These are phyloP conservation scores for Corythoichthys haematopterus DNA, from an alignment of 2,113 vertebrate genomes.

Conservation along the genomic window DNA sequence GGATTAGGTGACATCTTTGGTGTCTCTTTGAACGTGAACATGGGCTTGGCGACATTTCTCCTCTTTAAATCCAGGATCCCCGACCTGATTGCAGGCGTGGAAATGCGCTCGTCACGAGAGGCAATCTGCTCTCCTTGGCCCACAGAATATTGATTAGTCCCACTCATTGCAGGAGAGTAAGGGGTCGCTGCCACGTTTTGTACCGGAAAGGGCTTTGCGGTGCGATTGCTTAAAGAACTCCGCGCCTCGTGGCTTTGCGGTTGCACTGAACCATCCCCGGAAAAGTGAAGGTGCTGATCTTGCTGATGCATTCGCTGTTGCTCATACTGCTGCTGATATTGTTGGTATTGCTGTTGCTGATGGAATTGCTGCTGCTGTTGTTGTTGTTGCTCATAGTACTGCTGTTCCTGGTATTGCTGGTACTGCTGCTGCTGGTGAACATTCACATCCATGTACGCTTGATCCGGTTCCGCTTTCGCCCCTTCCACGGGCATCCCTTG, in stretches of 20 bases:
- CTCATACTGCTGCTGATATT: slow-evolving; percentile 29
- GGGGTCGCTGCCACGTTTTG: slow-evolving; percentile 68
- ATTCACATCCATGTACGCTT: slow-evolving; percentile 77
- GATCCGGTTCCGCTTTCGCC: slow-evolving; percentile 60
- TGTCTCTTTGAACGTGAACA: slow-evolving; percentile 92
- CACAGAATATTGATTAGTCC: slow-evolving; percentile 72
- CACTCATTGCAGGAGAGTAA: slow-evolving; percentile 70
- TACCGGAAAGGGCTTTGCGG: slow-evolving; percentile 81
- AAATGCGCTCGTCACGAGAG: slow-evolving; percentile 90
- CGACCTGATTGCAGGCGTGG: slow-evolving; percentile 86
- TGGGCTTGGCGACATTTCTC: slow-evolving; percentile 80
- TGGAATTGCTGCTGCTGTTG: slow-evolving; percentile 38
- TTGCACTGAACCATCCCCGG: slow-evolving; percentile 75
- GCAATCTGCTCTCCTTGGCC: slow-evolving; percentile 85
- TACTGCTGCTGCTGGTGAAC: slow-evolving; percentile 63
- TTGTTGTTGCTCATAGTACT: slow-evolving; percentile 53
- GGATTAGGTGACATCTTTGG: slow-evolving; percentile 92
- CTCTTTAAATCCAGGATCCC: slow-evolving; percentile 83
- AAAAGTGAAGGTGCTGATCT: slow-evolving; percentile 48
- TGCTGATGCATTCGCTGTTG: slow-evolving; percentile 46
- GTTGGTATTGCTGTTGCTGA: slow-evolving; percentile 50
- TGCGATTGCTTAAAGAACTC: slow-evolving; percentile 75
- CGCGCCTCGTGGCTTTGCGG: slow-evolving; percentile 70
- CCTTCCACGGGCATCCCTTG: slow-evolving; percentile 70
- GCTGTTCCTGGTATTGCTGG: slow-evolving; percentile 45